Evolutionary conservation across 1,140 invertebrate genomes (phyloP).

Genomic region (Heliconius congener): DNA sequence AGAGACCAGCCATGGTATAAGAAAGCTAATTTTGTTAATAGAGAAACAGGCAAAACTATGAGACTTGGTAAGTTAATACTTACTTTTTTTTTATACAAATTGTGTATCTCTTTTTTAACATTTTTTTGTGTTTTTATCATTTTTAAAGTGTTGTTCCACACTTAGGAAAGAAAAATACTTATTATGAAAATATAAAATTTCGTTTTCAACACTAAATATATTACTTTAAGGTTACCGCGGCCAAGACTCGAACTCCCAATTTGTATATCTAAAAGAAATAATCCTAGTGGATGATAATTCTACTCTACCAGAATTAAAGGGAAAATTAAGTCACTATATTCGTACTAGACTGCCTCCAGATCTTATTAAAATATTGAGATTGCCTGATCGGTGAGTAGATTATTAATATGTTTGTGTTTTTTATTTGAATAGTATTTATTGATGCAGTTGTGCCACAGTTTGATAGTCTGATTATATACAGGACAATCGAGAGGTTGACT

Average conservation of each 20-base stretch:
- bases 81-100: background rate
- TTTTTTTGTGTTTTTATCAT: background rate
- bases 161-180: no score
- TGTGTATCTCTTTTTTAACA: background rate
- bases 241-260: slow-evolving; percentile 60
- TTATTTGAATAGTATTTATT: background rate
- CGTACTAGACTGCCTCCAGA: slow-evolving; percentile 84
- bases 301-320: slow-evolving; percentile 88
- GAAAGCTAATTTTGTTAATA: slow-evolving; percentile 56
- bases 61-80: slow-evolving; percentile 47
- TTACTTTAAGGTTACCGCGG: slow-evolving; percentile 60
- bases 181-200: no score
- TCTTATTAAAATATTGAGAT: slow-evolving; percentile 88
- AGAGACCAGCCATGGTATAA: slow-evolving; percentile 57
- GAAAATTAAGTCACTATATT: slow-evolving; percentile 90
- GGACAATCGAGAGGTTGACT: no score
- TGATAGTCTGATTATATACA: no score
- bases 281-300: slow-evolving; percentile 95
- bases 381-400: slow-evolving; percentile 84
- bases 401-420: background rate
- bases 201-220: background rate
- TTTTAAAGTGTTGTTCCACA: background rate
- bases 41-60: slow-evolving; percentile 55
- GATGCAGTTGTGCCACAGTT: background rate
- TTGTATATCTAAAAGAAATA: slow-evolving; percentile 86